Conservation (phyloP, 2,888 invertebrate species). For the Pseudococcus viburni region DNA sequence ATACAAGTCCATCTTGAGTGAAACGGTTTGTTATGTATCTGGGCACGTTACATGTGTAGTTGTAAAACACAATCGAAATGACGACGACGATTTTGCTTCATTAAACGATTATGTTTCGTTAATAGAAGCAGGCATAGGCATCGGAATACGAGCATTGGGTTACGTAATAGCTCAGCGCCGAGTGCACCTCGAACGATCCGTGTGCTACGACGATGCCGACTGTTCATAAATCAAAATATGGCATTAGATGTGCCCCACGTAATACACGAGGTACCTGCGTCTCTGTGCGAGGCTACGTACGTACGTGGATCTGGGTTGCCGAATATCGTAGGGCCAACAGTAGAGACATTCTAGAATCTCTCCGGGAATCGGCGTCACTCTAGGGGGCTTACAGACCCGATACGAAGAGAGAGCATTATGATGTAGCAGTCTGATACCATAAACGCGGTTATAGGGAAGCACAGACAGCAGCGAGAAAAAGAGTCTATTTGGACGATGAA, state of each 20-base stretch:
- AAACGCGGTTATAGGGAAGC: not conserved
- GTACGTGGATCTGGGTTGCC: not conserved
- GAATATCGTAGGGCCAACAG: not conserved
- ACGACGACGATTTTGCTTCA: conserved; percentile 63
- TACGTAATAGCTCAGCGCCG: conserved; percentile 53
- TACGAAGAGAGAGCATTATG: conserved; percentile 55
- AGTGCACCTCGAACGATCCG: too few relatives aligned
- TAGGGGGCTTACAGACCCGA: conserved; percentile 54
- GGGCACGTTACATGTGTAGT: not conserved
- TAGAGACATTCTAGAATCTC: conserved; percentile 65
- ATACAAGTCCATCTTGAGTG: not conserved
- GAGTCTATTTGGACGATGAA: conserved; percentile 2
- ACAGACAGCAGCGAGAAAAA: conserved; percentile 9
- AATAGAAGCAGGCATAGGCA: conserved; percentile 63
- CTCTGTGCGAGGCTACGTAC: not conserved
- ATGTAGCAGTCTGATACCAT: conserved; percentile 63
- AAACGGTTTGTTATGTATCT: not conserved
- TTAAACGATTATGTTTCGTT: conserved; percentile 65
- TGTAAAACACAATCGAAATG: conserved; percentile 28
- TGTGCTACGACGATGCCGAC: conserved; percentile 19
- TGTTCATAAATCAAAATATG: conserved; percentile 66
- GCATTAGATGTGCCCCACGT: not conserved
- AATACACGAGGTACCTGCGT: not conserved
- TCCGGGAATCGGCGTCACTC: conserved; percentile 57
- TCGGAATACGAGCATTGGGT: not conserved